A percentile compares a stretch with the other conserved stretches of the same genome.
Conservation (phyloP, 2,797 vertebrate species). For the Fistularia tabacaria region DNA sequence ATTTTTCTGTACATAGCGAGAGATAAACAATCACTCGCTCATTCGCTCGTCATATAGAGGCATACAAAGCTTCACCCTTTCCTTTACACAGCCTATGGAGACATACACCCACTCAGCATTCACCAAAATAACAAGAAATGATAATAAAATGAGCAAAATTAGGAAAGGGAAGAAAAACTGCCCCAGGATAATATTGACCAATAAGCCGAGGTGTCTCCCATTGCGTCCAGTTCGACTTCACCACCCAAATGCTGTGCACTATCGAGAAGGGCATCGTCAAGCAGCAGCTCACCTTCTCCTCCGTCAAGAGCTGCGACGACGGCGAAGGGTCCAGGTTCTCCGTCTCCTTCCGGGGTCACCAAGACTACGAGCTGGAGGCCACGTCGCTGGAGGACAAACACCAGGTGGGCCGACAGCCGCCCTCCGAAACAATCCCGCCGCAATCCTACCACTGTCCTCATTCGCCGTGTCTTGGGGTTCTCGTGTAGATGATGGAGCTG, state of each 20-base stretch:
- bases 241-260: slow-evolving; percentile 76
- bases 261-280: slow-evolving; percentile 80
- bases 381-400: slow-evolving; percentile 74
- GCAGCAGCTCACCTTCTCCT: slow-evolving; percentile 74
- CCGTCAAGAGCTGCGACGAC: slow-evolving; percentile 75
- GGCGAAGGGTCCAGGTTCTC: slow-evolving; percentile 66
- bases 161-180: too few species aligned
- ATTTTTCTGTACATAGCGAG: too few species aligned
- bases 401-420: slow-evolving; percentile 55
- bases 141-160: too few species aligned
- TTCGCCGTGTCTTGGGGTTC: slow-evolving; percentile 8
- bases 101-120: too few species aligned
- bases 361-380: slow-evolving; percentile 78
- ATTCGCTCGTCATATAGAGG: too few species aligned
- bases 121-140: too few species aligned
- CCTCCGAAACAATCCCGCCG: too few species aligned
- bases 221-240: slow-evolving; percentile 76
- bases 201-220: too few species aligned
- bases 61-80: too few species aligned
- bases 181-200: too few species aligned
- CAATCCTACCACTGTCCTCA: background rate
- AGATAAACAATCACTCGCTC: too few species aligned
- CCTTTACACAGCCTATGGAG: too few species aligned
- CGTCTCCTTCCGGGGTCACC: slow-evolving; percentile 70
- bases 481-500: slow-evolving; percentile 74